Evolutionary conservation across 2,797 vertebrate genomes (phyloP).

Genomic region (Lithobates pipiens): DNA sequence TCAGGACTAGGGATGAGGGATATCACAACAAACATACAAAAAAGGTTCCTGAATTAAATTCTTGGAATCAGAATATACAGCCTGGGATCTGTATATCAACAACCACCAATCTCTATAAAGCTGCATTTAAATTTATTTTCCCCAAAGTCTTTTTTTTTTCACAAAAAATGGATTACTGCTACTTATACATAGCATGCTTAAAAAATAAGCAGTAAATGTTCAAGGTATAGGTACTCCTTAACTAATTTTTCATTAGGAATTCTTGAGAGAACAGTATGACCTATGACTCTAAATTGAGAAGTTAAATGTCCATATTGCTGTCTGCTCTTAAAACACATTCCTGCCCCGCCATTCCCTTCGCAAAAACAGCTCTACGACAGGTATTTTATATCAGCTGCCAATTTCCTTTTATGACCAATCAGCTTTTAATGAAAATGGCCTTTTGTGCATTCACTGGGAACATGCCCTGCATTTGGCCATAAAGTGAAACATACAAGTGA

Average conservation of each 20-base stretch:
- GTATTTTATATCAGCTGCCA: slow-evolving; percentile 53
- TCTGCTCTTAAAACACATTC: slow-evolving; percentile 58
- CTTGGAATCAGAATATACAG: too few relatives aligned
- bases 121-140: too few relatives aligned
- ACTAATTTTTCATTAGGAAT: slow-evolving; percentile 47
- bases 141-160: too few relatives aligned
- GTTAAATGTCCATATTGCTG: slow-evolving; percentile 65
- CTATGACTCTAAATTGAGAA: slow-evolving; percentile 58
- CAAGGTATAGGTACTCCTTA: too few relatives aligned
- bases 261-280: slow-evolving; percentile 57
- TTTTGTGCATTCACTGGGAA: slow-evolving; percentile 51
- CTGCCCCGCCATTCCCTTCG: slow-evolving; percentile 20
- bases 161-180: too few relatives aligned
- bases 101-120: too few relatives aligned
- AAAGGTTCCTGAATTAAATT: too few relatives aligned
- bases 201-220: too few relatives aligned
- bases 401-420: slow-evolving; percentile 56
- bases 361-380: slow-evolving; percentile 38
- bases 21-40: too few relatives aligned
- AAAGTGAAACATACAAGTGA: slow-evolving; percentile 51
- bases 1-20: too few relatives aligned
- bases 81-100: too few relatives aligned
- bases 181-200: too few relatives aligned
- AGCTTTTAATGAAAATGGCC: slow-evolving; percentile 39
- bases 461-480: slow-evolving; percentile 37